Base-by-base conservation (phyloP, 2,113 vertebrate species). In the Myxocyprinus asiaticus region DNA sequence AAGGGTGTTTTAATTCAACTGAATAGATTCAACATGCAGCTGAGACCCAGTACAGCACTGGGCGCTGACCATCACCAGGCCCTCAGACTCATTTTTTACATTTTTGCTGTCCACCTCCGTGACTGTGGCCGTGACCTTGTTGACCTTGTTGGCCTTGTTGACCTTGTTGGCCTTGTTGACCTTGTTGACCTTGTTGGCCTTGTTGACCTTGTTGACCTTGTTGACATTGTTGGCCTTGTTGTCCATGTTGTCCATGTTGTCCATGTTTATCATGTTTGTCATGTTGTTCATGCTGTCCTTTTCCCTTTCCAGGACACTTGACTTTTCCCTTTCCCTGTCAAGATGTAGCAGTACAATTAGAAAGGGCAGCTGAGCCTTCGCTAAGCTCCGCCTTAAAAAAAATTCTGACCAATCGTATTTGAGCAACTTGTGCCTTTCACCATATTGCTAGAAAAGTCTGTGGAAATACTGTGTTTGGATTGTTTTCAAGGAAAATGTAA, bases 251-350 rank as follows among this genome's bases (percentile, higher is more conserved):
- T 33, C 22, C 22, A 1, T 33, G 22, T 33, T 33, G 22, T 33
- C 22, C 66, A 0, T 76, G 78, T 0, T 58, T 55, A 7, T 50
- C 43, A 5, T 9, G 6, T 8, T 48, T 1, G 1, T 4, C 47
- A 2, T 48, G 47, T 48, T 48, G 6, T 48, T 9, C 47, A 48
- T 48, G 47, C 6, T 4, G 22, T 33, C 22, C 22, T 33, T 33
- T 75, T 58, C 2, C 15, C 58, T 2, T 67, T 33, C 0, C 50
- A 9, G 64, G 69, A 7, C 15, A 58, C 17, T 76, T 64, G 3
- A 55, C 76, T 17, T 72, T 69, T 5, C 69, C 45, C 44, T 81
- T 67, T 7, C 56, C 67, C 5, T 71, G 43, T 4, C 43, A 58
- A 14, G 43, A 17, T 2, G 5, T n/a, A 58, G 14, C 14, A 56